Evolutionary conservation across 2,888 invertebrate species (phyloP).

Genomic region (Cephus nigrinus): DNA sequence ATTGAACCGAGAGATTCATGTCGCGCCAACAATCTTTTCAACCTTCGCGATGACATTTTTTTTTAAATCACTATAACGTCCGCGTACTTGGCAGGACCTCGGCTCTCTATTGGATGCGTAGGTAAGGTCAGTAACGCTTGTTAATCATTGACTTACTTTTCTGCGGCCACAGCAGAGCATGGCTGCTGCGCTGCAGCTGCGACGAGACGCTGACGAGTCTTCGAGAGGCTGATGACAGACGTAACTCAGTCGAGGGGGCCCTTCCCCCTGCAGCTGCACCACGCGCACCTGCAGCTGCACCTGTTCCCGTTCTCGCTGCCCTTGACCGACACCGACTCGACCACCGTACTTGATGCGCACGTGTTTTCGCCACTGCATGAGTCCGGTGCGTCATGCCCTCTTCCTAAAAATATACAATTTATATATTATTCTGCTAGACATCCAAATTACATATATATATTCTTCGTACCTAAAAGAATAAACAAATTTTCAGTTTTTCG

Average conservation of each 20-base stretch:
- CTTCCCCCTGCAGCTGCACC: slow-evolving; percentile 64
- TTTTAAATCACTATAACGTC: no score
- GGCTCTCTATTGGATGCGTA: no score
- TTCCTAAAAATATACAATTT: slow-evolving; percentile 43
- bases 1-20: no score
- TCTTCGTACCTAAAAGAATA: not conserved
- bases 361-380: slow-evolving; percentile 67
- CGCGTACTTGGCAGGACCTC: no score
- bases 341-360: slow-evolving; percentile 67
- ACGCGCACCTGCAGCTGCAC: slow-evolving; percentile 62
- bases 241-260: slow-evolving; percentile 58
- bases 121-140: no score
- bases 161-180: slow-evolving; percentile 96
- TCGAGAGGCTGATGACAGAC: slow-evolving; percentile 57
- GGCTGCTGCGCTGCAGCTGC: slow-evolving; percentile 82
- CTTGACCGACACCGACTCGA: slow-evolving; percentile 66
- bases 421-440: slow-evolving; percentile 14
- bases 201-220: slow-evolving; percentile 61
- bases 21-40: no score
- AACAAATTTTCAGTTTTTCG: no score
- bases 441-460: not conserved
- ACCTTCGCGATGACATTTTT: no score
- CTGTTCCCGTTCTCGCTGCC: slow-evolving; percentile 61
- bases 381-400: slow-evolving; percentile 66
- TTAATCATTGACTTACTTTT: slow-evolving; percentile 75